Base-by-base conservation (phyloP, 2,113 vertebrate species). In the Varanus komodoensis region DNA sequence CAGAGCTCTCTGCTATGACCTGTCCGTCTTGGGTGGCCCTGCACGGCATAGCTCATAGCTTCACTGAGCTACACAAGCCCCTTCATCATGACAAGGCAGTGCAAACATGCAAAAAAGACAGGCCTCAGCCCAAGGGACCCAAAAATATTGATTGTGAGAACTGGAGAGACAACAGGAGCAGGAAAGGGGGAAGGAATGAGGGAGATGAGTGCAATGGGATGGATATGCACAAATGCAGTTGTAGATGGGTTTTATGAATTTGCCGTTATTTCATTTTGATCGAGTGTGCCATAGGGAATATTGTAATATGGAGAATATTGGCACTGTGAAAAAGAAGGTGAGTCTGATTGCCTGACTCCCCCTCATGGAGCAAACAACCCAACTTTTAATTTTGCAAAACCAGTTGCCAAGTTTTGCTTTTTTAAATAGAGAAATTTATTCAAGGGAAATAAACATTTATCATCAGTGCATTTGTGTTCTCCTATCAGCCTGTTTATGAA, bases 401-500 rank as follows among this genome's bases (percentile, higher is more conserved):
- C 50, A 25, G 15, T 86, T 54, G 19, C 71, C 75, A 48, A 48
- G 61, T 80, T 85, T 71, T 7, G 8, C 27, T 48, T 67, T 48
- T 27, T 21, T 64, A 77, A n/a, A 87, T 1, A 34, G 89, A 27
- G 75, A 96, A 89, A 90, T 95, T 95, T 95, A 95, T 95, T 95
- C 90, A 94, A 91, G 91, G 92, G 95, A 96, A 95, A 96, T 95
- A 96, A 97, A 96, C 93, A 95, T 94, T 94, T 95, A 94, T 94
- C 90, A 95, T 96, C 95, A 95, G 93, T 92, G 95, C 92, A 71
- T 90, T 95, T 96, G 95, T 97, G 92, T 86, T 97, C 93, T 92
- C 88, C 81, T 95, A 96, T 97, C 91, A 94, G 95, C 89, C 93
- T 87, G 93, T 96, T 97, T 96, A 97, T 96, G 95, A 95, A 96